phyloP scores from a whole-genome alignment of 2,888 invertebrate species.

The Blastobasis lacticolella region DNA sequence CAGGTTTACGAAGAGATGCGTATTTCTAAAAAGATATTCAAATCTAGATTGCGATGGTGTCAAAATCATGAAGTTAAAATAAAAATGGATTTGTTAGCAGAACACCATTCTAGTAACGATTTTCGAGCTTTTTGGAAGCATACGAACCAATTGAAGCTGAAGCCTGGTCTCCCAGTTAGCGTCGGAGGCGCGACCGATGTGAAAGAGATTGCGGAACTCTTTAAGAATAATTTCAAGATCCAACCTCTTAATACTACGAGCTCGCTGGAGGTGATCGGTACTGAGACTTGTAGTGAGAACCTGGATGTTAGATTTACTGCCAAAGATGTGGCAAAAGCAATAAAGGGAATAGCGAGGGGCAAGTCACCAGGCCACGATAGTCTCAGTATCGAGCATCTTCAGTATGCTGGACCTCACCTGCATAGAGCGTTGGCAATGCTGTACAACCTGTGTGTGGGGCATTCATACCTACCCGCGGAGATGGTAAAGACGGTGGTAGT shows the following conservation, averaged over 20 bases:
- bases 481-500: slow-evolving; percentile 9
- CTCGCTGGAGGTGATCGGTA: neutral
- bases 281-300: neutral
- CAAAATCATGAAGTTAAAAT: slow-evolving; percentile 8
- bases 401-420: neutral
- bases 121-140: slow-evolving; percentile 9
- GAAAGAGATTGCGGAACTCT: neutral
- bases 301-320: neutral
- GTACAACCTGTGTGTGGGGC: neutral
- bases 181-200: neutral
- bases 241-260: neutral
- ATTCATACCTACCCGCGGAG: neutral
- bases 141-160: slow-evolving; percentile 5
- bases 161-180: neutral
- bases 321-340: neutral
- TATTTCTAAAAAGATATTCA: slow-evolving; percentile 7
- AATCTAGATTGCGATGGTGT: slow-evolving; percentile 8
- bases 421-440: neutral
- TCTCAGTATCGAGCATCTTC: neutral
- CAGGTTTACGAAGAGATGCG: slow-evolving; percentile 8
- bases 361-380: neutral
- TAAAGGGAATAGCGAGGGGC: neutral
- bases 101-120: slow-evolving; percentile 1
- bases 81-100: slow-evolving; percentile 10
- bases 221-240: neutral